Evolutionary conservation across 2,113 vertebrate genomes (phyloP).

Genomic region (Daphoenositta chrysoptera): DNA sequence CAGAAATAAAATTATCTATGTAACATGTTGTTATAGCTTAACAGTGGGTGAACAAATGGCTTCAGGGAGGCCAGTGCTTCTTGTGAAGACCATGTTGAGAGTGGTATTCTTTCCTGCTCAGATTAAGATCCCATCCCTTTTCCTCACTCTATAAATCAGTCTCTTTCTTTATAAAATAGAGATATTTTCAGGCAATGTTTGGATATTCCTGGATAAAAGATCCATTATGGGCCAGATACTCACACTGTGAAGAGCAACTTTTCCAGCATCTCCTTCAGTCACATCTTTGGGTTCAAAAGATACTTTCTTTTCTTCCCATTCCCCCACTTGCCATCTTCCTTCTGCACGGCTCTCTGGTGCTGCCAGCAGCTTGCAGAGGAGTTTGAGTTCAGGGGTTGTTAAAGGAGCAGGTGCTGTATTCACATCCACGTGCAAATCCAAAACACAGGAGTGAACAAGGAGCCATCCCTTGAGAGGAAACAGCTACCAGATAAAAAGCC

Average conservation of each 20-base stretch:
- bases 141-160: not conserved
- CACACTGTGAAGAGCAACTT: not conserved
- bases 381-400: not conserved
- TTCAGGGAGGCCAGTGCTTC: not conserved
- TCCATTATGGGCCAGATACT: not conserved
- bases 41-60: not conserved
- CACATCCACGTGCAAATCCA: not conserved
- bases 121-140: not conserved
- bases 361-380: not conserved
- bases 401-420: not conserved
- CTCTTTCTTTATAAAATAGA: not conserved
- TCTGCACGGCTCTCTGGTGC: not conserved
- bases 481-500: rapidly evolving
- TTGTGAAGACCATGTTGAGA: not conserved
- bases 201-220: not conserved
- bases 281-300: not conserved
- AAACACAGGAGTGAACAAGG: not conserved
- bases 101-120: not conserved
- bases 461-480: not conserved
- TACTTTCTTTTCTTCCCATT: not conserved
- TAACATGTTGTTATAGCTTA: not conserved
- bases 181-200: not conserved
- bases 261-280: not conserved
- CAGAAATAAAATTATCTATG: not conserved
- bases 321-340: not conserved